phyloP scores from a whole-genome alignment of 2,888 invertebrate genomes.

The Apotomis betuletana region DNA sequence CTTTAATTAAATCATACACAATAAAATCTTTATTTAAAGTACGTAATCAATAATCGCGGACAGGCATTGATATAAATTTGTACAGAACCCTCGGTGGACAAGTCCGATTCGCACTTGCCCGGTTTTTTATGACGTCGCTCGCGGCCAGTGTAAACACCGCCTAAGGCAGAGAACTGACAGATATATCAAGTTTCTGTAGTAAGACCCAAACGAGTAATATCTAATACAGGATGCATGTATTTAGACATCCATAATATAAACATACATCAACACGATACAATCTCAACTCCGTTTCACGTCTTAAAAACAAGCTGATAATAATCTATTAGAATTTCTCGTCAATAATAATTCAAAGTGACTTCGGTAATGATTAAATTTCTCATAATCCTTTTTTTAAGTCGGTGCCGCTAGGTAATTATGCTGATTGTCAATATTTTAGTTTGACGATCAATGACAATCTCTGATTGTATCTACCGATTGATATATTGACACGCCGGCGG shows the following conservation, averaged over 20 bases:
- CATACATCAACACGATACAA: background rate
- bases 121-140: too few species aligned
- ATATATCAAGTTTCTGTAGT: too few species aligned
- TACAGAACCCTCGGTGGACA: too few species aligned
- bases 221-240: too few species aligned
- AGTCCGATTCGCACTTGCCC: too few species aligned
- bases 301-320: background rate
- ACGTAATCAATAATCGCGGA: too few species aligned
- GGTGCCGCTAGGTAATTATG: constrained; percentile 47
- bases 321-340: constrained; percentile 4
- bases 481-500: constrained; percentile 13
- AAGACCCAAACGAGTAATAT: too few species aligned
- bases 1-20: too few species aligned
- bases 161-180: too few species aligned
- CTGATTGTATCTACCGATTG: constrained; percentile 35
- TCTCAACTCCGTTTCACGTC: background rate
- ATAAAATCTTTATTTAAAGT: too few species aligned
- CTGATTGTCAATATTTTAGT: constrained; percentile 49
- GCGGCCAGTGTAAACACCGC: too few species aligned
- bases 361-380: constrained; percentile 25
- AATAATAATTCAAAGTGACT: constrained; percentile 36
- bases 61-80: too few species aligned
- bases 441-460: constrained; percentile 48
- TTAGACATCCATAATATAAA: background rate
- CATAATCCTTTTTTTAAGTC: constrained; percentile 26